Percentiles rank a stretch among this genome's conserved stretches.
These are phyloP conservation scores for Hypsibius dujardini DNA, from an alignment of 1,140 invertebrate species.

Conservation along the genomic window DNA sequence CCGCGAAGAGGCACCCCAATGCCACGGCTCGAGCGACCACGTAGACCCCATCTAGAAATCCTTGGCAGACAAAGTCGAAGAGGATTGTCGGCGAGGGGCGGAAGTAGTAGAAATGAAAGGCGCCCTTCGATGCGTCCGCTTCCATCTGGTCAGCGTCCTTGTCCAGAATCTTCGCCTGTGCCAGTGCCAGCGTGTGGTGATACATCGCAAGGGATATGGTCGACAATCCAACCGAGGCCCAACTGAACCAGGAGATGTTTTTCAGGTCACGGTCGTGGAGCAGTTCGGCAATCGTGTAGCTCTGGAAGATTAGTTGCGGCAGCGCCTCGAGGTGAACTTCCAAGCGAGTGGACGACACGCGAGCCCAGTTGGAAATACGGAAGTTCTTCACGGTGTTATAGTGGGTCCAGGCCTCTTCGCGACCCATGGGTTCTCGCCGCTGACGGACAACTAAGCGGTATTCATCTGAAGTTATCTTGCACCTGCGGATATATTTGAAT, in stretches of 20 bases:
- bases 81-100: not conserved
- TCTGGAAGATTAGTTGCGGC: conserved; percentile 12
- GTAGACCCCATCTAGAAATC: not conserved
- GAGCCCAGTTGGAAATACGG: conserved; percentile 11
- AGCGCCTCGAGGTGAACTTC: conserved; percentile 2
- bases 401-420: conserved; percentile 4
- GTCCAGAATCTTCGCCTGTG: not conserved
- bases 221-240: not conserved
- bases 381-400: conserved; percentile 10
- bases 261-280: conserved; percentile 13
- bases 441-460: not conserved
- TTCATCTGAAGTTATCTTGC: not conserved
- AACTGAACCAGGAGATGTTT: conserved; percentile 11
- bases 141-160: conserved; percentile 3
- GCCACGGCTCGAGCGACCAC: conserved; percentile 6
- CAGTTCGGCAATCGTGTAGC: conserved; percentile 3
- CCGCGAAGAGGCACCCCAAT: not conserved
- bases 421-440: not conserved
- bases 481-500: not conserved
- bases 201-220: not conserved
- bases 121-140: not conserved
- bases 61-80: not conserved
- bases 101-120: not conserved
- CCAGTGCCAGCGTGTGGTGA: conserved; percentile 16
- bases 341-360: not conserved